Conservation (phyloP, 2,888 invertebrate genomes). For the Aphodius granarius region DNA sequence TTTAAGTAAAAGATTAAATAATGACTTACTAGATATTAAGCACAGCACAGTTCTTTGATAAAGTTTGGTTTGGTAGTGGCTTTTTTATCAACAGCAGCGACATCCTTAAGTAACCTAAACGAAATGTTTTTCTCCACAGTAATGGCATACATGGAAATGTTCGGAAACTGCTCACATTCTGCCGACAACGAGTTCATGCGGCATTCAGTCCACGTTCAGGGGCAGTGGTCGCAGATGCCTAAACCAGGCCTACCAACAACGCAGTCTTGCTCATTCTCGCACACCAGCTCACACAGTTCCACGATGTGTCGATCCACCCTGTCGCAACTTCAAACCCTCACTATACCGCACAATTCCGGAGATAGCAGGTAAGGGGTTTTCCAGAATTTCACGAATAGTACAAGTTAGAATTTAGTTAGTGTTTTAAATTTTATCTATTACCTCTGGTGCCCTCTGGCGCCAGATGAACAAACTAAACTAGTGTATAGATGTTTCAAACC, state of each 20-base stretch:
- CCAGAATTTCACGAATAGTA: background rate
- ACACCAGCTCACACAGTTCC: constrained; percentile 43
- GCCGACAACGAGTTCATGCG: constrained; percentile 78
- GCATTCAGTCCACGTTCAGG: constrained; percentile 76
- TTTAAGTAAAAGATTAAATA: too few relatives aligned
- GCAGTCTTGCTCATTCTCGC: constrained; percentile 62
- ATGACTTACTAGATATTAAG: too few relatives aligned
- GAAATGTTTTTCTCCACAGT: constrained; percentile 60
- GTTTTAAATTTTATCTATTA: too few relatives aligned
- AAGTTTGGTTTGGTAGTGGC: background rate
- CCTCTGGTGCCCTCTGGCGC: too few relatives aligned
- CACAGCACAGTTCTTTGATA: too few relatives aligned
- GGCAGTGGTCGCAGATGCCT: constrained; percentile 42
- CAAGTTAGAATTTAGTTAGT: too few relatives aligned
- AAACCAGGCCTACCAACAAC: constrained; percentile 56
- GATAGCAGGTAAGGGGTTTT: constrained; percentile 31
- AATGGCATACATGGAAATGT: constrained; percentile 96
- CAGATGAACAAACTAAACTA: too few relatives aligned
- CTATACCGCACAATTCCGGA: constrained; percentile 29
- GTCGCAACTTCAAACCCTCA: constrained; percentile 44
- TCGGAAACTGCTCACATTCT: constrained; percentile 84
- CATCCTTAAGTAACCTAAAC: background rate
- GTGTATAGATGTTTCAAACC: too few relatives aligned
- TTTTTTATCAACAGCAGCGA: background rate
- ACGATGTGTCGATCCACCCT: constrained; percentile 42